Percentiles rank a stretch among this genome's conserved stretches.
phyloP scores from a whole-genome alignment of 2,113 vertebrate genomes.

The Phrynosoma platyrhinos region DNA sequence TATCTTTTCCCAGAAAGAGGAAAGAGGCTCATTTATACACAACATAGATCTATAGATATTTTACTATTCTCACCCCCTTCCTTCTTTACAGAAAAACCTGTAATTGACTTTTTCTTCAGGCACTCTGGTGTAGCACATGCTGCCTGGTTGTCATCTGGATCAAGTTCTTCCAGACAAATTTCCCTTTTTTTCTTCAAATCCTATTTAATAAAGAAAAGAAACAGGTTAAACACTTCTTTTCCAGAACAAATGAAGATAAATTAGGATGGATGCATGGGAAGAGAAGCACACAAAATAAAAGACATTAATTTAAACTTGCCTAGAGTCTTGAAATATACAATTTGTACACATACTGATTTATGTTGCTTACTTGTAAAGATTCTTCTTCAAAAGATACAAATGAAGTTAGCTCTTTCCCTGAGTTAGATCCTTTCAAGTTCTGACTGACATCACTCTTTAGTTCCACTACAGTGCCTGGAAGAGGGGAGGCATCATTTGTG shows the following conservation, averaged over 20 bases:
- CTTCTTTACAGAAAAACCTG: rapidly evolving
- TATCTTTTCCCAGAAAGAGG: neutral
- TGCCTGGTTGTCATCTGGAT: neutral
- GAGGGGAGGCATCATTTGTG: neutral
- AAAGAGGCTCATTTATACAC: neutral
- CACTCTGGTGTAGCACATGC: constrained; percentile 12
- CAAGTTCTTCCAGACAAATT: neutral
- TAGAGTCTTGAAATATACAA: neutral
- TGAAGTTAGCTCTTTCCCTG: rapidly evolving
- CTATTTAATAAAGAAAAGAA: constrained; percentile 42
- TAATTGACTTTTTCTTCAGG: rapidly evolving
- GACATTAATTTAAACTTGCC: neutral
- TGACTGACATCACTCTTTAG: neutral
- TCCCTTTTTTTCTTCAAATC: neutral
- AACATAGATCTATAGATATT: neutral
- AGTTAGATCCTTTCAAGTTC: constrained; percentile 2
- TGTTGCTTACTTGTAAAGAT: constrained; percentile 48
- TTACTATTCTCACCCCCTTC: neutral
- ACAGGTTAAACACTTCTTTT: neutral
- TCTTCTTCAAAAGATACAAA: neutral
- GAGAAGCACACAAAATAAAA: neutral
- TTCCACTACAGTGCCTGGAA: rapidly evolving
- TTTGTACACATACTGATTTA: neutral
- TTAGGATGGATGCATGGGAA: neutral
- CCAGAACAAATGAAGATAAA: neutral